Conservation (phyloP, 2,797 vertebrate species). For the Pangasius djambal region DNA sequence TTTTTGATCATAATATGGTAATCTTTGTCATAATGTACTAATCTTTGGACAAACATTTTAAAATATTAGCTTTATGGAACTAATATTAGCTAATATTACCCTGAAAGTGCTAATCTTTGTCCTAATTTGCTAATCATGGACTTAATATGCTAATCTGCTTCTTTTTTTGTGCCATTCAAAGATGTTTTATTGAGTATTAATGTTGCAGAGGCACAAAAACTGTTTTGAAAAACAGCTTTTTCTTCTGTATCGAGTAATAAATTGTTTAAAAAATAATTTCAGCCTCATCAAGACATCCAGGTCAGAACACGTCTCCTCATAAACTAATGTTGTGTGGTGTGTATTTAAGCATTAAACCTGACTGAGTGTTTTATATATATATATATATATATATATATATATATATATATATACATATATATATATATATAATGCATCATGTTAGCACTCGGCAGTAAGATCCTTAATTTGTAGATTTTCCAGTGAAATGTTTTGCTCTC, state of each 20-base stretch:
- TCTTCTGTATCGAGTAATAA: not conserved
- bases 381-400: too few species aligned
- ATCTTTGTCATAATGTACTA: not conserved
- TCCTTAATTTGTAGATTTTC: not conserved
- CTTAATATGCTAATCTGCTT: not conserved
- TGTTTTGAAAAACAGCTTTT: not conserved
- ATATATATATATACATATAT: too few species aligned
- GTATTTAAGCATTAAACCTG: not conserved
- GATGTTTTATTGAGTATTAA: not conserved
- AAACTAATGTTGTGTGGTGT: not conserved
- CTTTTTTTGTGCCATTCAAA: not conserved
- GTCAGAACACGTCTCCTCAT: too few species aligned
- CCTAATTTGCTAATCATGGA: not conserved
- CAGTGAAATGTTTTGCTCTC: not conserved
- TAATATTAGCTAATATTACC: not conserved
- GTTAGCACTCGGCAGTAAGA: not conserved
- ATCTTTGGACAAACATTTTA: not conserved
- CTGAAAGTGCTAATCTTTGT: not conserved
- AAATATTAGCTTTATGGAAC: not conserved
- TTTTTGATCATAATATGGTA: not conserved
- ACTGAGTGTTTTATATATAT: not conserved
- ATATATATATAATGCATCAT: too few species aligned
- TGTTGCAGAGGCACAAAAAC: not conserved
- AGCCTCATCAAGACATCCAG: not conserved
- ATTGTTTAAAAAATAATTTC: not conserved